phyloP scores from a whole-genome alignment of 2,797 vertebrate species.

The Tinamus major region DNA sequence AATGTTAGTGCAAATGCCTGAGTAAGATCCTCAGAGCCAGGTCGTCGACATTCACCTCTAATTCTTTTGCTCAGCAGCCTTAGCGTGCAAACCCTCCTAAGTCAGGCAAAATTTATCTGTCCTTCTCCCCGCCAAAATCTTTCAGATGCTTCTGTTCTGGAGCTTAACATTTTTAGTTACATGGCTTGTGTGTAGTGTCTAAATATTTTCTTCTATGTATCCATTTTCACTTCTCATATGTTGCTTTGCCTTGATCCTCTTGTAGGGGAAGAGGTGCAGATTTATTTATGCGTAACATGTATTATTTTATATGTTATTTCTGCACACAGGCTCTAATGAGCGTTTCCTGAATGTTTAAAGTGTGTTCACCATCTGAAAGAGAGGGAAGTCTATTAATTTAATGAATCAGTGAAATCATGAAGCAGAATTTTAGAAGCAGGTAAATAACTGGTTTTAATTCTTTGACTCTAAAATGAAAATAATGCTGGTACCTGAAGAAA shows the following conservation, averaged over 20 bases:
- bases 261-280: not conserved
- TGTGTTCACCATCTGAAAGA: not conserved
- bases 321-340: not conserved
- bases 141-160: not conserved
- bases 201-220: not conserved
- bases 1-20: not conserved
- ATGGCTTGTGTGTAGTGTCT: not conserved
- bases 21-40: not conserved
- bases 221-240: not conserved
- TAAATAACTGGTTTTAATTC: not conserved
- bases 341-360: not conserved
- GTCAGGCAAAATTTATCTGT: not conserved
- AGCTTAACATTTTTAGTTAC: not conserved
- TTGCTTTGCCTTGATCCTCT: not conserved
- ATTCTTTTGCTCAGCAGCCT: not conserved
- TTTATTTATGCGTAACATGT: not conserved
- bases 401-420: not conserved
- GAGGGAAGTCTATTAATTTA: not conserved
- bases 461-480: not conserved
- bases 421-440: not conserved
- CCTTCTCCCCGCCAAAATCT: not conserved
- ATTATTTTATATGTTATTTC: not conserved
- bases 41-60: rapidly evolving
- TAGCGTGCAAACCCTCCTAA: not conserved
- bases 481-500: not conserved